Conservation (phyloP, 2,113 vertebrate species). For the Todiramphus saurophagus region DNA sequence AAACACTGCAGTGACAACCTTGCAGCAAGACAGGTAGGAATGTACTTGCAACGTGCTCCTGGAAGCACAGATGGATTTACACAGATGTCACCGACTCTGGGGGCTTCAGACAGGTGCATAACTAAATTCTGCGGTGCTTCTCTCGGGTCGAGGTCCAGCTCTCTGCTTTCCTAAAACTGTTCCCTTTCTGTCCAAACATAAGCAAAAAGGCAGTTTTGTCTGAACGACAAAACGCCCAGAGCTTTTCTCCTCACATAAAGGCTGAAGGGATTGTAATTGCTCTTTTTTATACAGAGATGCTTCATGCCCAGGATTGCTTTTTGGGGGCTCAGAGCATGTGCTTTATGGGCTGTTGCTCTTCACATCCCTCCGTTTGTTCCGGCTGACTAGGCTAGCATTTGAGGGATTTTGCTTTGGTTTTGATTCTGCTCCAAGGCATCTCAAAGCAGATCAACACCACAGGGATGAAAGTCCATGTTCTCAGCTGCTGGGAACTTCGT, state of each 20-base stretch:
- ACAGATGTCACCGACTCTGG: fast-evolving
- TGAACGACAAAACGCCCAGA: not conserved
- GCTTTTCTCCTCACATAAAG: not conserved
- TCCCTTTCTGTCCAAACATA: not conserved
- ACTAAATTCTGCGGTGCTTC: not conserved
- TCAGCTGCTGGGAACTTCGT: not conserved
- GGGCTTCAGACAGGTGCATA: fast-evolving
- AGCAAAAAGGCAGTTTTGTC: not conserved
- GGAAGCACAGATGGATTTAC: not conserved
- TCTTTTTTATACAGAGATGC: not conserved
- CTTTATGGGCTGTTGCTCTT: not conserved
- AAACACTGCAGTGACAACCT: not conserved
- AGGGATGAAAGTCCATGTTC: not conserved
- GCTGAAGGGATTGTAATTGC: not conserved
- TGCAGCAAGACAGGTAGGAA: not conserved
- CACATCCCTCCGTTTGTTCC: not conserved
- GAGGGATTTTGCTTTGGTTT: not conserved
- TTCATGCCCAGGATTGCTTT: not conserved
- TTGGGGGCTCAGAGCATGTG: not conserved
- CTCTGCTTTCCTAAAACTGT: not conserved
- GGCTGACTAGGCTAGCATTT: not conserved
- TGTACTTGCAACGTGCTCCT: fast-evolving
- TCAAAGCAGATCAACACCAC: not conserved
- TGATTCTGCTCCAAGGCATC: not conserved
- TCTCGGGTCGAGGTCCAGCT: not conserved